phyloP scores from a whole-genome alignment of 2,888 invertebrate species.

The Drosophila bunnanda region DNA sequence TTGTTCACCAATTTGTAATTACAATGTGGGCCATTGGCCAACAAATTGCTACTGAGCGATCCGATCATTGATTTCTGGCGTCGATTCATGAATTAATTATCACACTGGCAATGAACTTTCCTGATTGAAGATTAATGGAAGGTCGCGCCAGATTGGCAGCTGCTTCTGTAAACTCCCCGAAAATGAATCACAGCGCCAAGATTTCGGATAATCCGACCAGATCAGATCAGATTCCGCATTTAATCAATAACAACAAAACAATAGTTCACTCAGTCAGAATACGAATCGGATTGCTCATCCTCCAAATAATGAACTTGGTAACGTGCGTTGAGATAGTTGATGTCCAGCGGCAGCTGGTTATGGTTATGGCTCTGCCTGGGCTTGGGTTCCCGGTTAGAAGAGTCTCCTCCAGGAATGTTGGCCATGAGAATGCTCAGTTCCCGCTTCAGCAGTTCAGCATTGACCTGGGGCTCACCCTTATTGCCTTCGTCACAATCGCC shows the following conservation, averaged over 20 bases:
- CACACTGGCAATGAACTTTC: conserved; percentile 54
- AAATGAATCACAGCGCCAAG: conserved; percentile 25
- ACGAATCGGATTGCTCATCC: not conserved
- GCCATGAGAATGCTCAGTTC: not conserved
- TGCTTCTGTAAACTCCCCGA: conserved; percentile 37
- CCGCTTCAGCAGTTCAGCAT: not conserved
- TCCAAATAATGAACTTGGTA: not conserved
- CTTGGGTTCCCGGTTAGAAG: not conserved
- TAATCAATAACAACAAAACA: conserved; percentile 17
- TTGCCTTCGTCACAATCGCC: not conserved
- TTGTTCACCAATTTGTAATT: conserved; percentile 44
- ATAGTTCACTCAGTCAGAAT: conserved; percentile 5
- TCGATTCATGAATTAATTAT: conserved; percentile 41
- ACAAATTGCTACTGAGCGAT: conserved; percentile 64
- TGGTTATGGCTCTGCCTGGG: not conserved
- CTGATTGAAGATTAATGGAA: conserved; percentile 37
- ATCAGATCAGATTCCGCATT: conserved; percentile 30
- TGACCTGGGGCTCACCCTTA: not conserved
- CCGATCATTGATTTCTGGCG: conserved; percentile 39
- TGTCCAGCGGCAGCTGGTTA: not conserved
- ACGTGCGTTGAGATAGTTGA: conserved; percentile 2
- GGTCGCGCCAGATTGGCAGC: conserved; percentile 15
- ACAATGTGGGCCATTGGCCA: conserved; percentile 44
- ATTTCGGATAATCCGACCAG: conserved; percentile 20
- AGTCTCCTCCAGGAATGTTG: not conserved